Conservation (phyloP, 2,888 invertebrate species). For the Coecobrya sp. region DNA sequence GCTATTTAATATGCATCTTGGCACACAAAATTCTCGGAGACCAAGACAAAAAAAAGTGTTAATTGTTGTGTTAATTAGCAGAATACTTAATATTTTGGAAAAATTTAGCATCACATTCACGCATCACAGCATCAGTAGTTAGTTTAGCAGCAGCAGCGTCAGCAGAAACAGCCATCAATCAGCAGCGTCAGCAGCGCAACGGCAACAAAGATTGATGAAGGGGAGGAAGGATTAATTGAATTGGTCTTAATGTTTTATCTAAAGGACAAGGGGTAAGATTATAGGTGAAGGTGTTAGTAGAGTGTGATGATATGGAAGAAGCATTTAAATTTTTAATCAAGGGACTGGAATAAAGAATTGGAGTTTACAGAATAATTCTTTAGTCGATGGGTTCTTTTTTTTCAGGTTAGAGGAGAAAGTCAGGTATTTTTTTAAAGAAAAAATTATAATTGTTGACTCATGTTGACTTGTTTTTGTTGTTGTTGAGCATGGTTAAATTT, state of each 20-base stretch:
- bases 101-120: constrained; percentile 69
- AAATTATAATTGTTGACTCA: constrained; percentile 22
- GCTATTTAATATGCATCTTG: constrained; percentile 16
- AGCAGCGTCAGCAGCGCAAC: constrained; percentile 41
- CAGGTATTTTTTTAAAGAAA: constrained; percentile 16
- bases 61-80: constrained; percentile 12
- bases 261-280: background rate
- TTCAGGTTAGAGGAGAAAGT: constrained; percentile 23
- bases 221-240: background rate
- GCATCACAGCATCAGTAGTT: constrained; percentile 27
- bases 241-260: background rate
- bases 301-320: constrained; percentile 41
- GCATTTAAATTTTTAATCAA: constrained; percentile 16
- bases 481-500: constrained; percentile 68
- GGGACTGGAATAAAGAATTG: constrained; percentile 58
- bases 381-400: background rate
- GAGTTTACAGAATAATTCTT: background rate
- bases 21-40: constrained; percentile 29
- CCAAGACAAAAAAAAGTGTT: constrained; percentile 41
- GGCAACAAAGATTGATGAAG: constrained; percentile 2
- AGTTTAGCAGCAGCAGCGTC: constrained; percentile 22
- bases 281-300: background rate
- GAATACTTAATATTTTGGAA: background rate
- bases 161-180: constrained; percentile 61
- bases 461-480: constrained; percentile 60